Evolutionary conservation across 2,888 invertebrate genomes (phyloP).

Genomic region (Odontocolon sp.): DNA sequence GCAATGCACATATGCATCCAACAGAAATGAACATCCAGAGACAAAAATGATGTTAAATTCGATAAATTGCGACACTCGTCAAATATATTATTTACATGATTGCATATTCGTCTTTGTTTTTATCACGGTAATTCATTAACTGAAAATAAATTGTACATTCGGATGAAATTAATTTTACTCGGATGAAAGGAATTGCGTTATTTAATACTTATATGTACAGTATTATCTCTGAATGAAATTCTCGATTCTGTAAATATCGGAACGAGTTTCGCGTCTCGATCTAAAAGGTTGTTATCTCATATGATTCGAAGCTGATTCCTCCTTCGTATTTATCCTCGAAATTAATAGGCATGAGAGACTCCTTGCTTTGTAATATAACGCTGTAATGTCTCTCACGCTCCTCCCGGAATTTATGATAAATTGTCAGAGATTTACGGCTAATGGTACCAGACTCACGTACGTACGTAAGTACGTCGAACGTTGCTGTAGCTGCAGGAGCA

Average conservation of each 20-base stretch:
- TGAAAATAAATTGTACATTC: too few relatives aligned
- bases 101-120: too few relatives aligned
- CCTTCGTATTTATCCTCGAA: conserved; percentile 37
- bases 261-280: background rate
- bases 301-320: conserved; percentile 63
- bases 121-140: too few relatives aligned
- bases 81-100: too few relatives aligned
- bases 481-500: conserved; percentile 24
- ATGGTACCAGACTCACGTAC: conserved; percentile 51
- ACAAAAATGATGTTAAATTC: too few relatives aligned
- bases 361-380: conserved; percentile 44
- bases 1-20: too few relatives aligned
- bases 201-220: too few relatives aligned
- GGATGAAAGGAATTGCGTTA: too few relatives aligned
- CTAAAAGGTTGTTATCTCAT: conserved; percentile 35
- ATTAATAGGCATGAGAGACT: conserved; percentile 41
- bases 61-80: too few relatives aligned
- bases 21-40: too few relatives aligned
- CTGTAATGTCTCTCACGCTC: conserved; percentile 49
- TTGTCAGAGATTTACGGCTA: conserved; percentile 71
- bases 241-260: background rate
- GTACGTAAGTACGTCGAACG: conserved; percentile 47
- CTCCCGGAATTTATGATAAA: conserved; percentile 73
- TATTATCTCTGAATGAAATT: too few relatives aligned
- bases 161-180: too few relatives aligned